These are phyloP conservation scores for Bembecia ichneumoniformis DNA, from an alignment of 2,888 invertebrate genomes.

Conservation along the genomic window DNA sequence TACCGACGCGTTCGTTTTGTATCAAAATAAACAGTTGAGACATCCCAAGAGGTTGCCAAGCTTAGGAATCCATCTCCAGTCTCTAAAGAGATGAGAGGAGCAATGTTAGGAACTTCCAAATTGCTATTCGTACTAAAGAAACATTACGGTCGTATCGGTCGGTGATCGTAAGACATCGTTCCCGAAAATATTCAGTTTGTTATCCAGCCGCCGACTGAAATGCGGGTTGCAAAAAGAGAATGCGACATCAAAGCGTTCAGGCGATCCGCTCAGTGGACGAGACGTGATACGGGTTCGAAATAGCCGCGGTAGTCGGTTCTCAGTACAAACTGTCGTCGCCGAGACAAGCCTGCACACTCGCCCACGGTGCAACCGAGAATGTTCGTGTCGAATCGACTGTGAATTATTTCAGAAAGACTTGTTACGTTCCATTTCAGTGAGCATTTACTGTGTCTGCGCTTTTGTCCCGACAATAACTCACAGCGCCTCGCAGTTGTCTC, in stretches of 20 bases:
- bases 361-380: slow-evolving; percentile 41
- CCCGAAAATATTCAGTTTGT: slow-evolving; percentile 58
- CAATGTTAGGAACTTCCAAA: neutral
- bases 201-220: slow-evolving; percentile 43
- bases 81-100: neutral
- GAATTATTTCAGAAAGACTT: slow-evolving; percentile 57
- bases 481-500: slow-evolving; percentile 32
- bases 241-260: slow-evolving; percentile 63
- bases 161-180: slow-evolving; percentile 43
- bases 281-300: slow-evolving; percentile 67
- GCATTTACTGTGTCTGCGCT: slow-evolving; percentile 42
- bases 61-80: slow-evolving; percentile 20
- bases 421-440: slow-evolving; percentile 51
- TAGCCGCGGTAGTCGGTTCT: slow-evolving; percentile 28
- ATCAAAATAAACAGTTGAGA: slow-evolving; percentile 53
- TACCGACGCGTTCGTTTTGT: slow-evolving; percentile 36
- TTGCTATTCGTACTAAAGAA: slow-evolving; percentile 14
- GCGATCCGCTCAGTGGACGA: slow-evolving; percentile 45
- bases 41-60: slow-evolving; percentile 13
- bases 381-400: slow-evolving; percentile 54
- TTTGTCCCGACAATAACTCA: slow-evolving; percentile 51
- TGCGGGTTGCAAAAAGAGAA: slow-evolving; percentile 67
- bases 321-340: slow-evolving; percentile 31
- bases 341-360: slow-evolving; percentile 39
- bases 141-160: slow-evolving; percentile 23